Conservation (phyloP, 2,888 invertebrate genomes). For the Harpalus rubripes region DNA sequence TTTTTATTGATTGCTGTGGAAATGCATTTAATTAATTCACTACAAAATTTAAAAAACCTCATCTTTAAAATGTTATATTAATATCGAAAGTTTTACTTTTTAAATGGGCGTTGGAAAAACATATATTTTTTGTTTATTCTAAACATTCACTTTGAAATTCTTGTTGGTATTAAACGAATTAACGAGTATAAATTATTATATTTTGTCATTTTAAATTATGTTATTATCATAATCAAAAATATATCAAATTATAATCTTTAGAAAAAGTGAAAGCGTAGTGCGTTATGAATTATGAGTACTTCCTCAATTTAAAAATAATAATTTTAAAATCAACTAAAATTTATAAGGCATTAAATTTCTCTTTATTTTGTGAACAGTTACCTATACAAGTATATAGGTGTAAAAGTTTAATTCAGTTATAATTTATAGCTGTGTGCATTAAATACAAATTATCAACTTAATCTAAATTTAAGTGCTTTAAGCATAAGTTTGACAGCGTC, state of each 20-base stretch:
- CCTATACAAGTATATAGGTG: neutral
- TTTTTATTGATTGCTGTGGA: too few relatives aligned
- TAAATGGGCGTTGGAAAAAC: too few relatives aligned
- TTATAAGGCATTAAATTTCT: slow-evolving; percentile 3
- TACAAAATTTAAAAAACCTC: too few relatives aligned
- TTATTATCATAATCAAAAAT: neutral
- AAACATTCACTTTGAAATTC: too few relatives aligned
- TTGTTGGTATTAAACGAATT: neutral
- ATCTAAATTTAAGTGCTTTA: neutral
- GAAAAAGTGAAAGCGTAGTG: neutral
- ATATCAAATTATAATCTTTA: neutral
- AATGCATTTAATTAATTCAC: too few relatives aligned
- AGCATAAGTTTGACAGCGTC: slow-evolving; percentile 1
- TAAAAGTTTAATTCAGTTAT: neutral
- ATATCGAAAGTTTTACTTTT: too few relatives aligned
- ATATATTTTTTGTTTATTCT: too few relatives aligned
- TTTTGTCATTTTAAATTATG: slow-evolving; percentile 3
- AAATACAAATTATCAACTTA: slow-evolving; percentile 7
- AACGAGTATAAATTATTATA: neutral
- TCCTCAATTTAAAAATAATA: neutral
- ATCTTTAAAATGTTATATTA: too few relatives aligned
- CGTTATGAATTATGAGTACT: neutral
- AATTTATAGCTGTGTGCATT: slow-evolving; percentile 6
- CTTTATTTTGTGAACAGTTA: neutral
- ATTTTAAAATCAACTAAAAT: neutral